Conservation (phyloP, 1,140 invertebrate species). For the Protaetia brevitarsis region DNA sequence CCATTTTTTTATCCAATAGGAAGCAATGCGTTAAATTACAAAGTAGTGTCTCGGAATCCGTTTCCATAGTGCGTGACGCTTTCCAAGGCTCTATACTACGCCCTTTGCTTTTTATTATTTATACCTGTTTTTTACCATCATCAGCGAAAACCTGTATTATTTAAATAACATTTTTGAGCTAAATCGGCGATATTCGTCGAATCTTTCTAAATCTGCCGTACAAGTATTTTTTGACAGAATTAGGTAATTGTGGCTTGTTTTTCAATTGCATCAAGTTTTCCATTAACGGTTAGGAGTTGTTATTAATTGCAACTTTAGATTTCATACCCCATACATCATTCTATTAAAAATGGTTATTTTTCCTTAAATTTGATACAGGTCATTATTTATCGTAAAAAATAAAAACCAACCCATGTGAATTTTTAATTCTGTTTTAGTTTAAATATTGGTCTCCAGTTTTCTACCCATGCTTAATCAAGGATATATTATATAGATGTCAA, state of each 20-base stretch:
- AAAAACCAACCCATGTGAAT: not conserved
- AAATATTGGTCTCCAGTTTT: not conserved
- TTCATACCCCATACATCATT: not conserved
- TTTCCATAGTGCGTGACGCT: not conserved
- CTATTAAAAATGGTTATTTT: not conserved
- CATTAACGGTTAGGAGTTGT: not conserved
- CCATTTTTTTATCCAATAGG: not conserved
- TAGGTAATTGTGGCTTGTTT: not conserved
- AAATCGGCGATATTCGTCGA: not conserved
- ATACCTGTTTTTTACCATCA: not conserved
- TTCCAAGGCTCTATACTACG: not conserved
- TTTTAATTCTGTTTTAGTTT: slow-evolving; percentile 8
- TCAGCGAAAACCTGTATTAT: not conserved
- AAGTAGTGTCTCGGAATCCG: not conserved
- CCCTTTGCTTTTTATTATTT: not conserved
- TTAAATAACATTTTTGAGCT: not conserved
- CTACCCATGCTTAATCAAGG: not conserved
- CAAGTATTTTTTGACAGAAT: not conserved
- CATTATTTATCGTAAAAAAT: not conserved
- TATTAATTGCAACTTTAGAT: not conserved
- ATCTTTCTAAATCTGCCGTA: not conserved
- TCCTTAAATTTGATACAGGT: not conserved
- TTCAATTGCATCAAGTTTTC: not conserved
- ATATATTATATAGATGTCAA: not conserved
- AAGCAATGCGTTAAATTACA: not conserved